Base-by-base conservation (phyloP, 2,113 vertebrate genomes). In the Bostrychus sinensis region DNA sequence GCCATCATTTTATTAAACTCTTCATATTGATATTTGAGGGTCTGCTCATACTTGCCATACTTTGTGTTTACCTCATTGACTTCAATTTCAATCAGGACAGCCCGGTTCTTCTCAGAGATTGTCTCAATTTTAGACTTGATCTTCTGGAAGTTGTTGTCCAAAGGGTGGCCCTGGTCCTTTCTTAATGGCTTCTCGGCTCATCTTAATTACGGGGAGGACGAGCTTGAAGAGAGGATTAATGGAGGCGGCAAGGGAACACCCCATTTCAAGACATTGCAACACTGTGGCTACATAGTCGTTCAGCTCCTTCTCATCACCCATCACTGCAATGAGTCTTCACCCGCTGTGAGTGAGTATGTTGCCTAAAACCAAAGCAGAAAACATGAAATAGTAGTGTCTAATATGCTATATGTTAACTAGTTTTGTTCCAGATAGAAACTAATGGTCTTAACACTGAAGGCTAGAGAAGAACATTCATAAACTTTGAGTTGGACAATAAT, bases 191-290 rank as follows among this genome's bases (percentile, higher is more conserved):
- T 90, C 91, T 41, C 88, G 89, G 19, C 87, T 89, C 20, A 93
- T 78, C 13, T 83, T 85, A 1, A 93, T 88, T 77, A 93, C 60
- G 25, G 92, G 88, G 17, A 90, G 87, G 62, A 93, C 90, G 0
- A 93, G 76, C 53, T 91, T 91, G 37, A 91, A 91, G 38, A 93
- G 76, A 26, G 92, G 92, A 66, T 93, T 82, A 13, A 93, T 88
- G 58, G 91, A 92, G 23, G 91, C 85, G 56, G 91, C 91, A 3
- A 93, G 93, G 10, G 88, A 90, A 30, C 91, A 84, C 22, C 91
- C 81, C 55, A 92, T 92, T 82, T 93, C 92, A 66, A 93, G 86
- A 0, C 81, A 92, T 48, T 45, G 46, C 70, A 93, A 66, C 57
- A 91, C 89, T 73, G 83, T 91, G 30, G 11, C 87, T 8, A 75